Base-by-base conservation (phyloP, 2,888 invertebrate species). In the Aradus depressus region DNA sequence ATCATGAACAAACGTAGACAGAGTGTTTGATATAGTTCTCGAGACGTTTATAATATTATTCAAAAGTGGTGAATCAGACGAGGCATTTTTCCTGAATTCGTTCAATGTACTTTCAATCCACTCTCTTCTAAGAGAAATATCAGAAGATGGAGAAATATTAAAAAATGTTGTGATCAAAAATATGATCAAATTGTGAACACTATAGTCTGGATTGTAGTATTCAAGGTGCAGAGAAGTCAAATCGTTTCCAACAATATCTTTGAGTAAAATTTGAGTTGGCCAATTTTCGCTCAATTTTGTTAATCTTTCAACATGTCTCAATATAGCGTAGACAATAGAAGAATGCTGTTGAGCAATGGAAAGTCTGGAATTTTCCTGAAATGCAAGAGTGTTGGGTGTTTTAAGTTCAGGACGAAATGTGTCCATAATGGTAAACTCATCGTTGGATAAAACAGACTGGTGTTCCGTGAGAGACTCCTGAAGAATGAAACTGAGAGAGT, bases 291-390 rank as follows among this genome's bases (percentile, higher is more conserved):
- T 31, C 32, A 16, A 47, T 21, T 10, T 31, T 16, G 22, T 28
- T 39, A 8, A 47, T 16, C 14, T 23, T 5, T 44, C 42, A 52
- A 52, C 37, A 32, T 52, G 39, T 47, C 38, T 44, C 23, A 44
- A 43, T 22, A 56, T 35, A 16, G 37, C 43, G 19, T 34, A 31
- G 6, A 56, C 22, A 8, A 56, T 18, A 16, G 43, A 18, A 18
- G 53, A 50, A 12, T 56, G 56, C 6, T 42, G 79, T 55, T 72
- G 74, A 3, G 76, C 66, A 23, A 73, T 63, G 62, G 75, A 74
- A 23, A 74, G 62, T 2, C 63, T 61, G 0, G 77, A 74, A 64
- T 75, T 70, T 3, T 67, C 66, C 48, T 72, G 70, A n/a, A 81
- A 62, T 34, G 73, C 71, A 58, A 65, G 58, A 2, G 72, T 64